Evolutionary conservation across 2,888 invertebrate genomes (phyloP), one percentile per base, ranked within the genome.

Genomic region (Synanthedon formicaeformis): DNA sequence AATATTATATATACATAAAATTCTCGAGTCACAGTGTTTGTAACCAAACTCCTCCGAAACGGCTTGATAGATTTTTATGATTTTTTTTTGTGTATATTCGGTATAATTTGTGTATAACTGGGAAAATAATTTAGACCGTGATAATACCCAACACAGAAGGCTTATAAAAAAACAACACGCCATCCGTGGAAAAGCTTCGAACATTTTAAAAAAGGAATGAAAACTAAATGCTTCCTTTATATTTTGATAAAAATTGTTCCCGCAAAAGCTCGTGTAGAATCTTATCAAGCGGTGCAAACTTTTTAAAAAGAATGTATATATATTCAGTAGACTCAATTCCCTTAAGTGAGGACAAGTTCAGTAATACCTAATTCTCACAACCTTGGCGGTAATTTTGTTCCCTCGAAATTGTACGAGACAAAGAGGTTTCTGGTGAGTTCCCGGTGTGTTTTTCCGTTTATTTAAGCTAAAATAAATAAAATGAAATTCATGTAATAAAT

Each of bases 381-480:
- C 60, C 61, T 59, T 59, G 58, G 58, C 57, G 55, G 53, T 64
- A 58, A 65, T 66, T 61, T 59, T 57, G 63, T 66, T 45, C 45
- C 45, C 45, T 14, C 14, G 45, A 45, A 45, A 65, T 64, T 65
- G 64, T 61, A 58, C 61, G 55, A 54, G 60, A 65, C 63, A 65
- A 65, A 65, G 60, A 56, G 56, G 41, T 51, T 51, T 27, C 40
- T n/a, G 54, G 58, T 45, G 45, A 13, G 45, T 45, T 45, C n/a
- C 45, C 14, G 4, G 4, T 45, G n/a, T 2, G 45, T 10, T 1
- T 45, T 45, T 45, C 13, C 3, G 45, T 45, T 45, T 8, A 3
- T 34, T 34, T 34, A 34, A 34, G 10, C 8, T 1, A 34, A 34
- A 10, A 34, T 8, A 34, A 10, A 34, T 34, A 1, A 34, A 34